Evolutionary conservation across 1,140 invertebrate species (phyloP).

Genomic region (Drosophila cardini): DNA sequence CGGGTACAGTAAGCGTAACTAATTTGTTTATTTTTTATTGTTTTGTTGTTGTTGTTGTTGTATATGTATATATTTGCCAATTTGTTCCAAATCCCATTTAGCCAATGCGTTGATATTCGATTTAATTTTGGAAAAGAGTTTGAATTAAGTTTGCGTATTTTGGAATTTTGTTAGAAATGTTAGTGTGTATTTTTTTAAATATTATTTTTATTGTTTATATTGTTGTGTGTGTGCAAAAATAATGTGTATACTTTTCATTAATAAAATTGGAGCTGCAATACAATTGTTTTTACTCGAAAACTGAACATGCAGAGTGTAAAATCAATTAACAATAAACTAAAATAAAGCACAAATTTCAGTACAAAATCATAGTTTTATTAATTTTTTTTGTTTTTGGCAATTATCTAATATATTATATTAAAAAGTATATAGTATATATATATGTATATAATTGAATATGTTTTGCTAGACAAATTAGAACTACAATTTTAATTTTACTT

Average conservation of each 20-base stretch:
- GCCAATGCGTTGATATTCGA: constrained; percentile 57
- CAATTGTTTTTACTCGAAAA: constrained; percentile 35
- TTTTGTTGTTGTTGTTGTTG: constrained; percentile 17
- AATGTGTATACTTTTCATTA: constrained; percentile 35
- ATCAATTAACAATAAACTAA: constrained; percentile 25
- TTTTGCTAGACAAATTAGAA: constrained; percentile 56
- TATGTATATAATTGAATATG: constrained; percentile 38
- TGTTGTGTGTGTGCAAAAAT: constrained; percentile 62
- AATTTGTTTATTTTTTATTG: constrained; percentile 58
- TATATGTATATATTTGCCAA: constrained; percentile 43
- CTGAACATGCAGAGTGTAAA: constrained; percentile 38
- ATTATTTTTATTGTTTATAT: constrained; percentile 49
- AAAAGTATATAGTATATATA: constrained; percentile 23
- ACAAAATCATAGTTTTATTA: constrained; percentile 70
- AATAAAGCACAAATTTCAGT: constrained; percentile 52
- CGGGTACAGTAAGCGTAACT: constrained; percentile 84
- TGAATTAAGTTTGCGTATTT: constrained; percentile 63
- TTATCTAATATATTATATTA: constrained; percentile 44
- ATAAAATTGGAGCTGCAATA: constrained; percentile 31
- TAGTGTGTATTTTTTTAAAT: constrained; percentile 35
- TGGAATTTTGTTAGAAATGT: constrained; percentile 52
- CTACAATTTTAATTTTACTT: constrained; percentile 73
- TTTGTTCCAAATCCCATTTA: constrained; percentile 54
- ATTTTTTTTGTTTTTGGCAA: constrained; percentile 64
- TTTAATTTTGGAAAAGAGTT: constrained; percentile 50